phyloP scores from a whole-genome alignment of 1,140 invertebrate genomes.

The Anastrepha obliqua region DNA sequence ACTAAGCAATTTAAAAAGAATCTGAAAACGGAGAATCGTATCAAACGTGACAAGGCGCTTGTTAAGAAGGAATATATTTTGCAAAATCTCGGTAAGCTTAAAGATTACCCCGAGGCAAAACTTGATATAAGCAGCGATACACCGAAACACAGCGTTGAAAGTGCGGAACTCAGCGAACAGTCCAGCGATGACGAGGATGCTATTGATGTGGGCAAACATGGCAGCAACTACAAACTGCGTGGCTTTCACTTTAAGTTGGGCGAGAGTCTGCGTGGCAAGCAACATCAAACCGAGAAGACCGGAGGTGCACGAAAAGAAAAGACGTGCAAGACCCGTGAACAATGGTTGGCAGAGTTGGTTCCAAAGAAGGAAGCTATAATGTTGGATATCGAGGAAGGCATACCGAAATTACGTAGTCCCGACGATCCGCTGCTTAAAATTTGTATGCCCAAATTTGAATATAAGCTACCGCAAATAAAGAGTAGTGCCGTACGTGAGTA shows the following conservation, averaged over 20 bases:
- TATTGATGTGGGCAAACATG: constrained; percentile 68
- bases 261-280: constrained; percentile 66
- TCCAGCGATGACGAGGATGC: constrained; percentile 69
- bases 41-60: constrained; percentile 61
- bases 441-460: constrained; percentile 62
- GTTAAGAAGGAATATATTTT: constrained; percentile 65
- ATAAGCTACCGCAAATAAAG: constrained; percentile 57
- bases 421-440: constrained; percentile 68
- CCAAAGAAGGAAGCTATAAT: constrained; percentile 68
- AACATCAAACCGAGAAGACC: constrained; percentile 67
- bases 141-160: constrained; percentile 58
- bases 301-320: constrained; percentile 66
- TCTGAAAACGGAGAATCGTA: constrained; percentile 65
- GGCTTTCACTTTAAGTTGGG: constrained; percentile 71
- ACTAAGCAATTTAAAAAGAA: constrained; percentile 65
- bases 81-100: constrained; percentile 62
- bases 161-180: constrained; percentile 56
- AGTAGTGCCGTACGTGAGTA: constrained; percentile 65
- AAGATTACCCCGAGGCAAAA: constrained; percentile 62
- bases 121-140: constrained; percentile 62
- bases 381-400: constrained; percentile 67
- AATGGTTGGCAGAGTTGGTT: constrained; percentile 69
- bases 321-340: constrained; percentile 67
- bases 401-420: constrained; percentile 65
- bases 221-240: constrained; percentile 64